Conservation (phyloP, 2,113 vertebrate genomes). For the Epinephelus lanceolatus region DNA sequence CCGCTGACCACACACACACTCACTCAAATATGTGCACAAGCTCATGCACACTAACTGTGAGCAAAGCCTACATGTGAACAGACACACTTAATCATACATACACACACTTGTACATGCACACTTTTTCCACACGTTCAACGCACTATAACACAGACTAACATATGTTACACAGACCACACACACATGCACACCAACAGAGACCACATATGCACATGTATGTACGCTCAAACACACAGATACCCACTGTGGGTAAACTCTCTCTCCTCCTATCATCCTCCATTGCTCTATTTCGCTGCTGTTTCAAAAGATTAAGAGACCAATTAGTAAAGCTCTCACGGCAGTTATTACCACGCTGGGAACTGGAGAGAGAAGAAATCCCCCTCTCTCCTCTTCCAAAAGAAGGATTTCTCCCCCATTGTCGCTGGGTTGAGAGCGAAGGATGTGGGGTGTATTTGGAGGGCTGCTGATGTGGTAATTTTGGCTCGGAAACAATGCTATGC, state of each 20-base stretch:
- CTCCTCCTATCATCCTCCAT: slow-evolving; percentile 15
- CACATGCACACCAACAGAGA: background rate
- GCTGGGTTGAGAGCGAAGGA: slow-evolving; percentile 62
- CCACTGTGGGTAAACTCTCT: background rate
- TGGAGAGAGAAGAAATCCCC: slow-evolving; percentile 65
- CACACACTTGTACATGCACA: no score
- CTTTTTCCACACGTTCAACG: background rate
- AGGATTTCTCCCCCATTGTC: slow-evolving; percentile 74
- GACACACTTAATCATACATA: background rate
- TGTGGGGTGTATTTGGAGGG: slow-evolving; percentile 64
- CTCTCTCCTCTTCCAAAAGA: slow-evolving; percentile 61
- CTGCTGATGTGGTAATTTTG: slow-evolving; percentile 74
- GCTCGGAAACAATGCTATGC: slow-evolving; percentile 74
- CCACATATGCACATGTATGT: background rate
- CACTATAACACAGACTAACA: background rate
- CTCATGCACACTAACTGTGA: background rate
- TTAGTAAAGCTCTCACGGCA: slow-evolving; percentile 73
- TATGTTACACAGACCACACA: background rate
- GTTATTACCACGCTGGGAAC: slow-evolving; percentile 71
- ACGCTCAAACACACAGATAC: slow-evolving; percentile 13
- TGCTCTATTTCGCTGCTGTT: slow-evolving; percentile 21
- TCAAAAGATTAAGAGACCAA: slow-evolving; percentile 64
- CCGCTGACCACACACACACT: slow-evolving; percentile 43
- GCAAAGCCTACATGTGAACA: background rate
- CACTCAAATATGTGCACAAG: background rate